A percentile compares a stretch with the other conserved stretches of the same genome.
Evolutionary conservation across 2,113 vertebrate species (phyloP).

Genomic region (Geothlypis trichas): DNA sequence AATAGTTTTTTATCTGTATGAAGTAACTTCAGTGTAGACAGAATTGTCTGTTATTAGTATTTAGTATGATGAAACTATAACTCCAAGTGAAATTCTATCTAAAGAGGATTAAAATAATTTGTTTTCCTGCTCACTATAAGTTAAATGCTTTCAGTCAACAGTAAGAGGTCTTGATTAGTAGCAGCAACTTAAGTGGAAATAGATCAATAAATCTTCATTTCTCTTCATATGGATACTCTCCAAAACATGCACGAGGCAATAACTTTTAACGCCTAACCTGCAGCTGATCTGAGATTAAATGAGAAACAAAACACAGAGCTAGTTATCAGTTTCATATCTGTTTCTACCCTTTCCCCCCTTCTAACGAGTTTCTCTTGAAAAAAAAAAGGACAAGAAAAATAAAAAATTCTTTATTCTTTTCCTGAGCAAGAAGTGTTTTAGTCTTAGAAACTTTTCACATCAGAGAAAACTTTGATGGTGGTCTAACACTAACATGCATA

Average conservation of each 20-base stretch:
- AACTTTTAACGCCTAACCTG: neutral
- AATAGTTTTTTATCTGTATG: neutral
- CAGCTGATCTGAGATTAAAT: neutral
- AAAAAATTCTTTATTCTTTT: neutral
- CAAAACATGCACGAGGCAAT: neutral
- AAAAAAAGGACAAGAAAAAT: neutral
- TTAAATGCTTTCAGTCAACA: neutral
- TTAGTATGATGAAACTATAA: neutral
- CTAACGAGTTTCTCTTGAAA: neutral
- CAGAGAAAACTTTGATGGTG: neutral
- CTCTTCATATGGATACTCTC: neutral
- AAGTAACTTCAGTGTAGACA: neutral
- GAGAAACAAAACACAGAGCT: neutral
- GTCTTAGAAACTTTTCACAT: neutral
- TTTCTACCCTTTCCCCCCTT: neutral
- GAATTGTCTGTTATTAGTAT: neutral
- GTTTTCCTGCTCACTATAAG: neutral
- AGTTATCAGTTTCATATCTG: neutral
- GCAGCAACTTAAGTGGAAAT: neutral
- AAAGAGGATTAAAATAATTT: neutral
- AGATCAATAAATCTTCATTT: neutral
- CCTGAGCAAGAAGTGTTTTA: neutral
- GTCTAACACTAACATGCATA: neutral
- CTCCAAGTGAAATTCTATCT: neutral
- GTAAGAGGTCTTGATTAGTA: neutral